Evolutionary conservation across 1,140 invertebrate genomes (phyloP).

Genomic region (Hycleus cichorii): DNA sequence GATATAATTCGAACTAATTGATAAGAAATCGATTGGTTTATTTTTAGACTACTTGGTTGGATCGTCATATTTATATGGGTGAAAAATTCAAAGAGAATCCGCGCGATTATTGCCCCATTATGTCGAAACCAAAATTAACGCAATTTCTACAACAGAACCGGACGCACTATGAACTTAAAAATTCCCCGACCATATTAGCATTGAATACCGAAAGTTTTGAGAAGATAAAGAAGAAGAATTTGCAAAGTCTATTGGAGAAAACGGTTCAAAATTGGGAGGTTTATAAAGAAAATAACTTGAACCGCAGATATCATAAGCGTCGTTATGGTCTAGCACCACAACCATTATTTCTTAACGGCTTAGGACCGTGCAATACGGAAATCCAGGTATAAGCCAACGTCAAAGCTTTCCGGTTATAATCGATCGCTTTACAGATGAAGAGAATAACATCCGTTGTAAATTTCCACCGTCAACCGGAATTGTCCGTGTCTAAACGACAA

Average conservation of each 20-base stretch:
- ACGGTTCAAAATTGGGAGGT: slow-evolving; percentile 18
- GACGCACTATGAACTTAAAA: not conserved
- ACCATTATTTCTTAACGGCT: slow-evolving; percentile 43
- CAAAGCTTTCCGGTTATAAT: slow-evolving; percentile 33
- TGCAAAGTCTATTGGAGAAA: slow-evolving; percentile 25
- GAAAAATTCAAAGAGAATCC: slow-evolving; percentile 23
- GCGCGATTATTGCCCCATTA: slow-evolving; percentile 17
- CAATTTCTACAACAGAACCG: slow-evolving; percentile 12
- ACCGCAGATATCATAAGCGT: slow-evolving; percentile 32
- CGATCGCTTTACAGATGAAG: too few relatives aligned
- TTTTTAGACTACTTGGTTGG: slow-evolving; percentile 38
- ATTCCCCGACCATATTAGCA: not conserved
- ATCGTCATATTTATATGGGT: slow-evolving; percentile 43
- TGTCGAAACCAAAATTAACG: slow-evolving; percentile 4
- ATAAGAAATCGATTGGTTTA: not conserved
- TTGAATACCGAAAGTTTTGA: slow-evolving; percentile 18
- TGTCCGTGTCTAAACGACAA: slow-evolving; percentile 43
- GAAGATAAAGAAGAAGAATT: slow-evolving; percentile 24
- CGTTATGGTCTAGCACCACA: slow-evolving; percentile 42
- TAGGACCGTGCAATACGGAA: slow-evolving; percentile 45
- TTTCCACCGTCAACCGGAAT: slow-evolving; percentile 33
- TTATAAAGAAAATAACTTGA: slow-evolving; percentile 8
- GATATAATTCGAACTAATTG: not conserved
- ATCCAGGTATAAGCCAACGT: slow-evolving; percentile 40
- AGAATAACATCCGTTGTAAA: slow-evolving; percentile 34